Percentiles rank a stretch among this genome's conserved stretches.
These are phyloP conservation scores for Synergus japonicus DNA, from an alignment of 2,888 invertebrate genomes.

Conservation along the genomic window DNA sequence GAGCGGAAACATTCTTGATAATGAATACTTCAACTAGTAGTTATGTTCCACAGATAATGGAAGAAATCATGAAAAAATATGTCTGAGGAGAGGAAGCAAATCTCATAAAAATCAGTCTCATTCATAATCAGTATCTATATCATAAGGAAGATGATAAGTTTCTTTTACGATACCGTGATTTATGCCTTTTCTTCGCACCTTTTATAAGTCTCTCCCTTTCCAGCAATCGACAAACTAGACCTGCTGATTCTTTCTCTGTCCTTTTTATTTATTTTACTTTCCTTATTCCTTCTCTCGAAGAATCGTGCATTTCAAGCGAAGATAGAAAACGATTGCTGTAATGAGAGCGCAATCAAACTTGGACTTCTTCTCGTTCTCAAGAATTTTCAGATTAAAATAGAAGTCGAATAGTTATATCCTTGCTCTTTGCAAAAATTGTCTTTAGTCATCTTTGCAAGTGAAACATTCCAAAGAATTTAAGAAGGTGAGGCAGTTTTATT, in stretches of 20 bases:
- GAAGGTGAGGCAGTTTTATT: neutral
- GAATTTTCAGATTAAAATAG: slow-evolving; percentile 18
- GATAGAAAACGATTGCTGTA: slow-evolving; percentile 61
- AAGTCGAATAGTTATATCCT: neutral
- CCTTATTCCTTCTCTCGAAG: slow-evolving; percentile 20
- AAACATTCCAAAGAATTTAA: neutral
- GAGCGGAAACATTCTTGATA: no score
- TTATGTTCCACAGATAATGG: neutral
- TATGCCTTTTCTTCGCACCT: slow-evolving; percentile 56
- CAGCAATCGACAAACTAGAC: slow-evolving; percentile 30
- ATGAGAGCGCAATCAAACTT: slow-evolving; percentile 66
- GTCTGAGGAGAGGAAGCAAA: slow-evolving; percentile 11
- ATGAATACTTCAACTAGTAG: neutral
- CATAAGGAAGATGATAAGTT: slow-evolving; percentile 16
- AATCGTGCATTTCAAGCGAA: slow-evolving; percentile 43
- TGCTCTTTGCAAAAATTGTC: neutral
- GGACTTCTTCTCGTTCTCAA: slow-evolving; percentile 60
- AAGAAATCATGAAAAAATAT: neutral
- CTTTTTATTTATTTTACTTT: slow-evolving; percentile 32
- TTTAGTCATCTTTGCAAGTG: neutral
- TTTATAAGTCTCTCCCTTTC: slow-evolving; percentile 1
- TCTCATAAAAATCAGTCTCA: slow-evolving; percentile 56
- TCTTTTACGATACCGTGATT: slow-evolving; percentile 55
- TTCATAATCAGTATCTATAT: slow-evolving; percentile 57
- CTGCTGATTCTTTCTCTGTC: slow-evolving; percentile 46